Evolutionary conservation across 2,797 vertebrate genomes (phyloP).

Genomic region (Peromyscus attwateri): DNA sequence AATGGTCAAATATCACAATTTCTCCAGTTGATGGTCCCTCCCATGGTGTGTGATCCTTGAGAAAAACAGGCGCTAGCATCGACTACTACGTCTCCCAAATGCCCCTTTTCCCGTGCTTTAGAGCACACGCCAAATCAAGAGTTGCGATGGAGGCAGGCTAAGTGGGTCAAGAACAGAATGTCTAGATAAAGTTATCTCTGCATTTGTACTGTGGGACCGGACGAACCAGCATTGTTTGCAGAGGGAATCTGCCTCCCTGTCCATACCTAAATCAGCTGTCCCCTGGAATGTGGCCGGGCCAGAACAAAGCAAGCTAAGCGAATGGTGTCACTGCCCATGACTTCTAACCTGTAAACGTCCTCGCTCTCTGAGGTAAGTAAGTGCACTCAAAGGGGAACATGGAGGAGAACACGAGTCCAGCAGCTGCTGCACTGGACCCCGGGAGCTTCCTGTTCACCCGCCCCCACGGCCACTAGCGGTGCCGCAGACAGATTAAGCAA

Average conservation of each 20-base stretch:
- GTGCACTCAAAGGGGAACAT: not conserved
- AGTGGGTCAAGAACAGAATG: not conserved
- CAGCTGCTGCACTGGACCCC: not conserved
- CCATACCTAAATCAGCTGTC: not conserved
- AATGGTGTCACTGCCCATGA: not conserved
- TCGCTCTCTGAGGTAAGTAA: not conserved
- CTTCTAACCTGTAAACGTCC: not conserved
- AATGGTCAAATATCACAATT: not conserved
- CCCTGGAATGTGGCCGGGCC: not conserved
- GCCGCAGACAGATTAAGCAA: fast-evolving
- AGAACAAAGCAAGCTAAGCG: not conserved
- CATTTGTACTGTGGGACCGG: not conserved
- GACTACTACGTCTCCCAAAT: not conserved
- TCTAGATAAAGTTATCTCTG: not conserved
- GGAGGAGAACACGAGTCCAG: not conserved
- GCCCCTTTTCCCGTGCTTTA: not conserved
- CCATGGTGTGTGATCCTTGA: not conserved
- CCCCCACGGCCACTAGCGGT: not conserved
- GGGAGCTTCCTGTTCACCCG: not conserved
- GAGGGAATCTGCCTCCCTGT: not conserved
- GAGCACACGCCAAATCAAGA: not conserved
- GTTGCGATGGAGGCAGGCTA: not conserved
- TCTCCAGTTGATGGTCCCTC: not conserved
- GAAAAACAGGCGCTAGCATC: too few species aligned
- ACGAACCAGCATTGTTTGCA: not conserved